These are phyloP conservation scores for Bombus ignitus DNA, from an alignment of 1,140 invertebrate species.

Conservation along the genomic window DNA sequence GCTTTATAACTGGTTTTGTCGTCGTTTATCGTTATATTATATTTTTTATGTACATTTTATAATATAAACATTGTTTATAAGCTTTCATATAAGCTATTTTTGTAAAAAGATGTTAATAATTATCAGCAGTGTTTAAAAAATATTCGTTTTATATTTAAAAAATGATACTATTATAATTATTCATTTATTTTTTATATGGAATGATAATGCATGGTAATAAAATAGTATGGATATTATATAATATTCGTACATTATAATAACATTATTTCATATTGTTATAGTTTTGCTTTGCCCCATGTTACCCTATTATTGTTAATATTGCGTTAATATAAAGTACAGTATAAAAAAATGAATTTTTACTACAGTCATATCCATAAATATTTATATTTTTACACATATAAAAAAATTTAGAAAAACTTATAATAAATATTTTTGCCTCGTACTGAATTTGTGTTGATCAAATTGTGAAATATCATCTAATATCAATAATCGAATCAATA, in stretches of 20 bases:
- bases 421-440: background rate
- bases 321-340: background rate
- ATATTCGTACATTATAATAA: slow-evolving; percentile 5
- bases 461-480: slow-evolving; percentile 9
- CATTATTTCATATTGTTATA: background rate
- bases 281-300: slow-evolving; percentile 25
- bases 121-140: background rate
- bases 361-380: background rate
- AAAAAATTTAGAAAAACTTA: background rate
- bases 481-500: slow-evolving; percentile 15
- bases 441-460: background rate
- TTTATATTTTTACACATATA: slow-evolving; percentile 15
- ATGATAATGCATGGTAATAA: background rate
- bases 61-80: background rate
- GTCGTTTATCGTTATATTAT: background rate
- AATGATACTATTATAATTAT: background rate
- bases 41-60: background rate
- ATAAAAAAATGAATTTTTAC: background rate
- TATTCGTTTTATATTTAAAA: background rate
- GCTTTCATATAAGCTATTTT: background rate
- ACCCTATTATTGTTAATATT: slow-evolving; percentile 6
- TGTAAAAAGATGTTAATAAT: background rate
- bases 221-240: background rate
- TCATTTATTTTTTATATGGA: background rate
- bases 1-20: background rate